Conservation (phyloP, 2,113 vertebrate genomes). For the Pseudorectes ferrugineus region DNA sequence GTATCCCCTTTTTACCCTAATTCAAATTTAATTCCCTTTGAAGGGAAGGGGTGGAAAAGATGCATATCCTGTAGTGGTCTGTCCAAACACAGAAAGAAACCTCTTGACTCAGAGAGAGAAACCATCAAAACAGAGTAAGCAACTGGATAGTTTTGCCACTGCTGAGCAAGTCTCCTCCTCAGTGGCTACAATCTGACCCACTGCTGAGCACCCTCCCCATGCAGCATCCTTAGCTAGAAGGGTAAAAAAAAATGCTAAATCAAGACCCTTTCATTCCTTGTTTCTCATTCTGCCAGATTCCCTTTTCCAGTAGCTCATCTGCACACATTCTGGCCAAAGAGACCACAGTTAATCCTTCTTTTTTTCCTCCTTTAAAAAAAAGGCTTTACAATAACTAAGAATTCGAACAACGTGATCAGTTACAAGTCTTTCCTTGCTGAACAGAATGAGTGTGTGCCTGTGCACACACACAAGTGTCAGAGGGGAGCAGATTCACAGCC, state of each 20-base stretch:
- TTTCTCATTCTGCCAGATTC: background rate
- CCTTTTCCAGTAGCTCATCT: constrained; percentile 12
- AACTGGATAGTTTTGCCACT: background rate
- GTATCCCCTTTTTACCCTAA: background rate
- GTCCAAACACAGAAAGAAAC: background rate
- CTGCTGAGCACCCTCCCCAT: background rate
- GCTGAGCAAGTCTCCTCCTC: background rate
- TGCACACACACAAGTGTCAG: background rate
- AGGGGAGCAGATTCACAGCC: background rate
- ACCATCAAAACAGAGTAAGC: background rate
- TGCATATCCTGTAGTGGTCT: background rate
- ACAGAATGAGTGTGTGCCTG: background rate
- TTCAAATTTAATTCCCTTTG: background rate
- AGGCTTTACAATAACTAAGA: background rate
- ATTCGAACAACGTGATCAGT: background rate
- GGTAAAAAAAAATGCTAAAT: background rate
- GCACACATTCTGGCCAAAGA: background rate
- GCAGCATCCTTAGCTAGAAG: background rate
- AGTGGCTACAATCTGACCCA: background rate
- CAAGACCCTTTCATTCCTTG: background rate
- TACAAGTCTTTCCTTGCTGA: background rate
- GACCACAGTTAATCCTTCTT: background rate
- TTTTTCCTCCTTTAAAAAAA: background rate
- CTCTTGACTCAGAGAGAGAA: background rate
- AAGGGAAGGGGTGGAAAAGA: background rate